Evolutionary conservation across 2,113 vertebrate species (phyloP), one percentile per base, ranked within the genome.

Genomic region (Elgaria multicarinata): DNA sequence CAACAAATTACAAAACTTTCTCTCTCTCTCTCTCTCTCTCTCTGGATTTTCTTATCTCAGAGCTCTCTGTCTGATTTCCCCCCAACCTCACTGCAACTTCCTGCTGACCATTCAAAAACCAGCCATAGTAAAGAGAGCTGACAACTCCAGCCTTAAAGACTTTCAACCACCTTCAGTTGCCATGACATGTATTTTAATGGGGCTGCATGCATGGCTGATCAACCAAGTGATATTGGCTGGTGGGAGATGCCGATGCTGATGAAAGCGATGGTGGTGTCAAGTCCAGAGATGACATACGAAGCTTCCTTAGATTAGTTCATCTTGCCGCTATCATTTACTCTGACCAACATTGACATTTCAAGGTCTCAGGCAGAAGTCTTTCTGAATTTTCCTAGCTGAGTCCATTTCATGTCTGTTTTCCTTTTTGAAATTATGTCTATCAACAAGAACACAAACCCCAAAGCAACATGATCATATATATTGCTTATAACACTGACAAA

Each of bases 121-220:
- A 74, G 36, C 67, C 46, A 3, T 77, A 55, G 89, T 58, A 18
- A 76, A 84, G 10, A 53, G 64, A 0, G 42, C 9, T 79, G n/a
- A 81, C 1, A 75, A 26, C 64, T 81, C 75, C 67, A 89, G 24
- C 22, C n/a, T 0, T 0, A 0, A 0, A 72, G 0, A 7, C 3
- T 20, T 16, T 82, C 77, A 0, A 1, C 79, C 89, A 82, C 31
- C 28, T 14, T 2, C 2, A 33, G 55, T 95, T 42, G n/a, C 75
- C 1, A 5, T 3, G 1, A 0, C 28, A 64, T 0, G 0, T 31
- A 18, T 8, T 85, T 91, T 58, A 89, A 72, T 7, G 26, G 87
- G 42, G 36, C 42, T 74, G 44, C 4, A 85, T 84, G 20, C 20
- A 78, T 66, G 46, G n/a, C 31, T 78, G 39, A 87, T 85, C 83